Conservation (phyloP, 2,113 vertebrate genomes). For the Silurus meridionalis region DNA sequence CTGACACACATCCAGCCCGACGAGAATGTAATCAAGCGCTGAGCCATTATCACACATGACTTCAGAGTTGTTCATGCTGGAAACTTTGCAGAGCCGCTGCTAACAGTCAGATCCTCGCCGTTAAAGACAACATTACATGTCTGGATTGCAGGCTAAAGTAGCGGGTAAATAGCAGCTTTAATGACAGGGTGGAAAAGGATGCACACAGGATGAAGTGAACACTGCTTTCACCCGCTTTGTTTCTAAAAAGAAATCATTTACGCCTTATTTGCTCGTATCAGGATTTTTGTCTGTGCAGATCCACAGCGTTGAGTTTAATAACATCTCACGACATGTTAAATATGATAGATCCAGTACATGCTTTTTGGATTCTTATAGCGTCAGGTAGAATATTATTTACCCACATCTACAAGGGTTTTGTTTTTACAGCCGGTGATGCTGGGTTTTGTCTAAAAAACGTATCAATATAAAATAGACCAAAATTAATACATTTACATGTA, state of each 20-base stretch:
- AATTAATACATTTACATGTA: too few relatives aligned
- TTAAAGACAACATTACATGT: not conserved
- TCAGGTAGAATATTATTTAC: not conserved
- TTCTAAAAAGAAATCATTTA: not conserved
- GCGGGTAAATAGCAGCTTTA: not conserved
- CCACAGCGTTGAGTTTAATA: slow-evolving; percentile 23
- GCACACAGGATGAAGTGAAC: not conserved
- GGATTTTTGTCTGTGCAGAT: slow-evolving; percentile 25
- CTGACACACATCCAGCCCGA: slow-evolving; percentile 57
- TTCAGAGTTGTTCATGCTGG: slow-evolving; percentile 51
- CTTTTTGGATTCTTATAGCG: too few relatives aligned
- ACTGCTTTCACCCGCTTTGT: not conserved
- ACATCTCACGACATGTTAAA: not conserved
- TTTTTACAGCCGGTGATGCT: not conserved
- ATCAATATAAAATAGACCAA: too few relatives aligned
- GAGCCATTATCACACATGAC: slow-evolving; percentile 56
- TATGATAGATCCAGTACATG: not conserved
- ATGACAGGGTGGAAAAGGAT: not conserved
- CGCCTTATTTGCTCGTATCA: slow-evolving; percentile 24
- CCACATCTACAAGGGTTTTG: not conserved
- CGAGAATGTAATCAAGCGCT: slow-evolving; percentile 55
- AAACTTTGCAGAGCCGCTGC: slow-evolving; percentile 46
- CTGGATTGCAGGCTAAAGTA: not conserved
- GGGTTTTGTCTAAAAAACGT: too few relatives aligned
- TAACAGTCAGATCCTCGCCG: slow-evolving; percentile 17